phyloP scores from a whole-genome alignment of 2,113 vertebrate species.

The Varanus komodoensis region DNA sequence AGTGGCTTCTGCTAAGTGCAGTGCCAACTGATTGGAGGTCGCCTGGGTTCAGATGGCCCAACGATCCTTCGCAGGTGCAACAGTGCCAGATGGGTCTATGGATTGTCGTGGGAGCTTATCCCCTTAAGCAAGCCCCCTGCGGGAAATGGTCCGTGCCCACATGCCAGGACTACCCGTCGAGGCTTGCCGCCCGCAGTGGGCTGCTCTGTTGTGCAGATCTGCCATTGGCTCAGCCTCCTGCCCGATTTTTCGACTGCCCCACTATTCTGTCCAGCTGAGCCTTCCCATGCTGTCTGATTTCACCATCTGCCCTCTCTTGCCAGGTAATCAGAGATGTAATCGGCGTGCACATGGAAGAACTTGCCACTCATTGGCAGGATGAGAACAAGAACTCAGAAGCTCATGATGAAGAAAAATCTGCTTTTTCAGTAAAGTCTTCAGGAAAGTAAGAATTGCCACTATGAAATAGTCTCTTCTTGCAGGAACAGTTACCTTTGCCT shows the following conservation, averaged over 20 bases:
- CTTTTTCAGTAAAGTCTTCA: constrained; percentile 64
- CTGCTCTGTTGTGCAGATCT: too few relatives aligned
- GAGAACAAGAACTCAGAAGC: constrained; percentile 71
- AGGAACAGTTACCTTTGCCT: background rate
- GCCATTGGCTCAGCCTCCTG: too few relatives aligned
- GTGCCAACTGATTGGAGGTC: too few relatives aligned
- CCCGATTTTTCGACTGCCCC: background rate
- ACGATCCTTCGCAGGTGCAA: too few relatives aligned
- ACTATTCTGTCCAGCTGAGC: background rate
- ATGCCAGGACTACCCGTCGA: too few relatives aligned
- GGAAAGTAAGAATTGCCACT: constrained; percentile 74
- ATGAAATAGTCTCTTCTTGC: background rate
- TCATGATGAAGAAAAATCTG: constrained; percentile 63
- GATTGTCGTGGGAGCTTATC: too few relatives aligned
- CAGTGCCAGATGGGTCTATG: too few relatives aligned
- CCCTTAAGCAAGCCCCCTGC: too few relatives aligned
- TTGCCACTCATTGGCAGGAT: constrained; percentile 89
- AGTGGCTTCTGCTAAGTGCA: too few relatives aligned
- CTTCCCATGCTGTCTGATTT: background rate
- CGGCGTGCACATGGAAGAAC: constrained; percentile 91
- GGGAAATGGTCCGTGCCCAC: too few relatives aligned
- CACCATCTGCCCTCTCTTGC: background rate
- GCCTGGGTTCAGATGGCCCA: too few relatives aligned
- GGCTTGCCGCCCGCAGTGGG: too few relatives aligned
- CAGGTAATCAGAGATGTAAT: constrained; percentile 97